Conservation (phyloP, 2,888 invertebrate species). For the Aphrophora alni region DNA sequence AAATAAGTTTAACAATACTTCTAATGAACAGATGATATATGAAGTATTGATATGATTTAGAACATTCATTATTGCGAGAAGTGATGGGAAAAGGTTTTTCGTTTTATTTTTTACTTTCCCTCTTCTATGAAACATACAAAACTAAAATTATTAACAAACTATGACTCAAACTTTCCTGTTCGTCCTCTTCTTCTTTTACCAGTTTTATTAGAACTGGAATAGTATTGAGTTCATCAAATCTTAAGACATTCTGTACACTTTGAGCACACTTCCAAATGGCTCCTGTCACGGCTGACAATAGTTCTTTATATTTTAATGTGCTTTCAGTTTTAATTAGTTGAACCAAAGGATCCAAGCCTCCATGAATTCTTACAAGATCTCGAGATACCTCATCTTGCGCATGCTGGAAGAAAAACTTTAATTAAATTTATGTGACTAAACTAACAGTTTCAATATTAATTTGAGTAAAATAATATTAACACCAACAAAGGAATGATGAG, state of each 20-base stretch:
- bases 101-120: too few relatives aligned
- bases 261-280: conserved; percentile 95
- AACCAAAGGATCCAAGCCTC: conserved; percentile 86
- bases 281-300: conserved; percentile 87
- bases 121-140: too few relatives aligned
- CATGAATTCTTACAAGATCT: conserved; percentile 82
- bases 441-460: too few relatives aligned
- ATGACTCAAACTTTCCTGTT: not conserved
- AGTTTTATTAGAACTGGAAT: conserved; percentile 76
- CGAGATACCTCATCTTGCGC: conserved; percentile 79
- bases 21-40: too few relatives aligned
- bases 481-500: too few relatives aligned
- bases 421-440: not conserved
- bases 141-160: too few relatives aligned
- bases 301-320: conserved; percentile 72
- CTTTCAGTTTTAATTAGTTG: conserved; percentile 70
- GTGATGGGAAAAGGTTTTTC: too few relatives aligned
- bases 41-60: too few relatives aligned
- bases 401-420: conserved; percentile 60
- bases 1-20: too few relatives aligned
- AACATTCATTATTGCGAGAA: too few relatives aligned
- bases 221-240: conserved; percentile 74
- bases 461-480: too few relatives aligned
- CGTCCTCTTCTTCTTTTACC: conserved; percentile 70
- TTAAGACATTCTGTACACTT: conserved; percentile 78